Evolutionary conservation across 2,113 vertebrate species (phyloP), one percentile per base, ranked within the genome.

Genomic region (Mobula birostris): DNA sequence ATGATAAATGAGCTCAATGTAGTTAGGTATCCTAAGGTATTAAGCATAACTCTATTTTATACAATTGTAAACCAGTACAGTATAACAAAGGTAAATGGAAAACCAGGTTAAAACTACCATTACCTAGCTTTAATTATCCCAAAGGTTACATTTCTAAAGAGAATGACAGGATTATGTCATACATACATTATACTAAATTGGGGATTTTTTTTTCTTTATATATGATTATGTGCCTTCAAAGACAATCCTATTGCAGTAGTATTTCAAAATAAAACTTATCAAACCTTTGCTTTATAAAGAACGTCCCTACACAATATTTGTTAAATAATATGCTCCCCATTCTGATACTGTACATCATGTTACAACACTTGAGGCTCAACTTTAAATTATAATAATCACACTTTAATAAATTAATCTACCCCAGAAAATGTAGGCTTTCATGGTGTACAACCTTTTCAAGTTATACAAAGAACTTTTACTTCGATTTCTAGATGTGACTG

Each of bases 161-260:
- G 66, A 90, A 90, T 90, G 85, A 90, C 85, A 90, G 61, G 85
- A 90, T 90, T 90, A 90, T 90, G 32, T 90, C 32, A 29, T 48
- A 48, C 48, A 48, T 48, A n/a, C 15, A 66, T 90, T 90, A 61
- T 32, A 66, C 85, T 66, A 90, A 90, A 66, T 15, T 32, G 61
- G 15, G 61, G 63, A 5, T 90, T 90, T 88, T 90, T 88, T 90
- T 66, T 32, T 66, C 85, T 90, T 90, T 68, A 58, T 58, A 90
- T 61, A 68, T 90, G 85, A 90, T 90, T 90, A 90, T 90, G 61
- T 90, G 14, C 29, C 85, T 68, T 90, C 61, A 90, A 66, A 90
- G 61, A 90, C 85, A 90, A 90, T 90, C 85, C 85, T 66, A 66
- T 90, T 90, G 61, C n/a, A n/a, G 63, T 24, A n/a, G 63, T 24